phyloP scores from a whole-genome alignment of 2,888 invertebrate genomes.

The Siphlonurus alternatus region DNA sequence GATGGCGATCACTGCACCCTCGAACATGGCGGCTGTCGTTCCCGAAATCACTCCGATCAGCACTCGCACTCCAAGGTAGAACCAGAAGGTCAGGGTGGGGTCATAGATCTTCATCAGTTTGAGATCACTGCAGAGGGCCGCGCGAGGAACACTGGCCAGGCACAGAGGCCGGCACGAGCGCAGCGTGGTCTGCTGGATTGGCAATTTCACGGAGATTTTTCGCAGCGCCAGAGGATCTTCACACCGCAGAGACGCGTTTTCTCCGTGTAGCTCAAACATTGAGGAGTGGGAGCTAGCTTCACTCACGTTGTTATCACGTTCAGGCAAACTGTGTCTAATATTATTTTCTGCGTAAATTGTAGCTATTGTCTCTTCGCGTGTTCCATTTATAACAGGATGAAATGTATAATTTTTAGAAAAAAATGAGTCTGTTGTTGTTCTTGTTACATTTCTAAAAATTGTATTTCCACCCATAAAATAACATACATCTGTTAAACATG shows the following conservation, averaged over 20 bases:
- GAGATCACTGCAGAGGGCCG: conserved; percentile 39
- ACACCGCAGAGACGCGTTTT: neutral
- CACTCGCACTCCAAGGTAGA: conserved; percentile 44
- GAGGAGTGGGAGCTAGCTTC: neutral
- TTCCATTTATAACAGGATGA: neutral
- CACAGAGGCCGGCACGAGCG: conserved; percentile 40
- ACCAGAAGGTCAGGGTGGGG: conserved; percentile 50
- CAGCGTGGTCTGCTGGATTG: conserved; percentile 18
- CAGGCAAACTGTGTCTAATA: neutral
- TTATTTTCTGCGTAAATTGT: neutral
- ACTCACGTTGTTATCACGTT: neutral
- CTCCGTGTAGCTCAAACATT: neutral
- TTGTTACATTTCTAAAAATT: neutral
- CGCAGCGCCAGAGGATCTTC: conserved; percentile 3
- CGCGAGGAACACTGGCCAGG: conserved; percentile 37
- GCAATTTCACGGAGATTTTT: conserved; percentile 1
- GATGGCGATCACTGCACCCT: conserved; percentile 57
- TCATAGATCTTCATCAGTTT: conserved; percentile 42
- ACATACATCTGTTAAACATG: neutral
- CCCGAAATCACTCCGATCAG: conserved; percentile 29
- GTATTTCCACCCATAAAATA: neutral
- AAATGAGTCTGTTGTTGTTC: neutral
- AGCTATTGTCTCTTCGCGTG: neutral
- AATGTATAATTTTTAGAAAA: neutral
- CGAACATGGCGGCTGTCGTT: conserved; percentile 63